phyloP scores from a whole-genome alignment of 2,797 vertebrate genomes.

The Nyctibius grandis region DNA sequence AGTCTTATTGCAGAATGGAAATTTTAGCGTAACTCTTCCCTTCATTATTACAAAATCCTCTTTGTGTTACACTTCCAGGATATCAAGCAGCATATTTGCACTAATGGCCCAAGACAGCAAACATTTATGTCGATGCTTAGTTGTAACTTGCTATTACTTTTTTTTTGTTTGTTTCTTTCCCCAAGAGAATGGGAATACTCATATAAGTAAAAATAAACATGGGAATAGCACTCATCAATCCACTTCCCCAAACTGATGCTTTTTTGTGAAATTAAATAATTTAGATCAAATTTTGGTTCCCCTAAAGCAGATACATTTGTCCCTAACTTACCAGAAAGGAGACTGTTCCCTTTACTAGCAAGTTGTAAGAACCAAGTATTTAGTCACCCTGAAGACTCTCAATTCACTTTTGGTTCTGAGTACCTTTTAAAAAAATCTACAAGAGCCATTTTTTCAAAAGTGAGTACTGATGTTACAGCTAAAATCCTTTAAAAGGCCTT shows the following conservation, averaged over 20 bases:
- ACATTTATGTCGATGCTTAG: background rate
- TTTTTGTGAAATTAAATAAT: background rate
- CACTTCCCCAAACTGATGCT: background rate
- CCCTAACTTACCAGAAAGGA: background rate
- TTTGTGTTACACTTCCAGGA: background rate
- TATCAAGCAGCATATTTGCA: background rate
- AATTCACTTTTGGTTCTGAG: background rate
- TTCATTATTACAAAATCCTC: background rate
- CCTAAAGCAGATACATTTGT: background rate
- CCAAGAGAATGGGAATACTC: background rate
- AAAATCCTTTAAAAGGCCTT: background rate
- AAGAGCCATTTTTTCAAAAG: background rate
- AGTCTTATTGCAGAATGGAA: slow-evolving; percentile 5
- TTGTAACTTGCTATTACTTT: background rate
- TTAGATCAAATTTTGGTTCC: background rate
- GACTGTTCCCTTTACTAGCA: background rate
- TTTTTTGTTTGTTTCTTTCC: background rate
- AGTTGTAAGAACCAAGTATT: background rate
- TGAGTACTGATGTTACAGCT: background rate
- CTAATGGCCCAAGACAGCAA: background rate
- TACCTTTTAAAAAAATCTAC: background rate
- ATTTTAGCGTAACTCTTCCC: background rate
- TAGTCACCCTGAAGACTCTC: background rate
- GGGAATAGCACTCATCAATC: background rate
- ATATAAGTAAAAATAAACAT: background rate